These are phyloP conservation scores for Linyphia triangularis DNA, from an alignment of 2,888 invertebrate species.

Conservation along the genomic window DNA sequence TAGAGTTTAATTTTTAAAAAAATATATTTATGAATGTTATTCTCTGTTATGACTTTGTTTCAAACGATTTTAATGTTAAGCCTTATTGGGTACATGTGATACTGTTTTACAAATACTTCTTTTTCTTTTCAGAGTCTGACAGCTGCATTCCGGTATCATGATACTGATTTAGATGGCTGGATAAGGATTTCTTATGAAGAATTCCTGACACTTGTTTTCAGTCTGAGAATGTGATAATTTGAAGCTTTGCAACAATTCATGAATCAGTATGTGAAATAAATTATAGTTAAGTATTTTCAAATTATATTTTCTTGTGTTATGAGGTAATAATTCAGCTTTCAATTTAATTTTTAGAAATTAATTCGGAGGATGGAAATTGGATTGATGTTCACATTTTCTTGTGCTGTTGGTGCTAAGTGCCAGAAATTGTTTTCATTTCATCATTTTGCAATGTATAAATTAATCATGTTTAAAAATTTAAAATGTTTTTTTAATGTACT, in stretches of 20 bases:
- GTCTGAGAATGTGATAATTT: constrained; percentile 73
- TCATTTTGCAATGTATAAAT: not conserved
- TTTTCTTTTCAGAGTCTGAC: constrained; percentile 88
- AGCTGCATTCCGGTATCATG: constrained; percentile 90
- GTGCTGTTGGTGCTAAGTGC: not conserved
- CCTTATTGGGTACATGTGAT: no score
- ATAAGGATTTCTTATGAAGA: constrained; percentile 97
- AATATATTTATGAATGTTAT: no score
- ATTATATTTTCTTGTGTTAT: not conserved
- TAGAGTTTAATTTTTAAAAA: no score
- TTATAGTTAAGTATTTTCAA: not conserved
- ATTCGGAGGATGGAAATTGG: not conserved
- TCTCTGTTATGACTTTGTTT: no score
- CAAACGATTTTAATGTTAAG: no score
- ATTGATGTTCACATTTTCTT: not conserved
- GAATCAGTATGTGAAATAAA: not conserved
- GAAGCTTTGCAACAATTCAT: not conserved
- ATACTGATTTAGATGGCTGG: constrained; percentile 96
- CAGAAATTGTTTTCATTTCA: not conserved
- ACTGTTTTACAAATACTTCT: not conserved
- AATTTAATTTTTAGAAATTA: not conserved
- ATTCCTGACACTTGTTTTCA: constrained; percentile 92
- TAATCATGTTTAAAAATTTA: not conserved
- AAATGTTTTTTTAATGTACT: not conserved
- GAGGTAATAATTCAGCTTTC: not conserved